Evolutionary conservation across 1,140 invertebrate genomes (phyloP), one percentile per base, ranked within the genome.

Genomic region (Diachasma alloeum): DNA sequence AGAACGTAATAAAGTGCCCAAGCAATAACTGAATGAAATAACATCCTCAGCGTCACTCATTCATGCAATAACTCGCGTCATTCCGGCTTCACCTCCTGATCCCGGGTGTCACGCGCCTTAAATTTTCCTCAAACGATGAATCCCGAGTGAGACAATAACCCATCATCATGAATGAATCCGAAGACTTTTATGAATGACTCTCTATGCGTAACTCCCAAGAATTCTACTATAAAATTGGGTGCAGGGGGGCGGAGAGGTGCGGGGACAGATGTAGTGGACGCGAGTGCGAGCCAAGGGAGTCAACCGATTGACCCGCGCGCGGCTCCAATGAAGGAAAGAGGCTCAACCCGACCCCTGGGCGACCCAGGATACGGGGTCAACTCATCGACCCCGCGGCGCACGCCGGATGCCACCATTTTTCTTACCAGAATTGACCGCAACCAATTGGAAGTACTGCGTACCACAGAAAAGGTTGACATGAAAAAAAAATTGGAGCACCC

Each of bases 391-490:
- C 75, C 82, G 71, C 76, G 84, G 84, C 83, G 85, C 81, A 78
- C 84, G 85, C 85, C 85, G 85, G 85, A 86, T 85, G 85, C 81
- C 83, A 86, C 76, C 78, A 83, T 86, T 84, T 86, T 83, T 86
- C 46, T 79, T 68, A 72, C 69, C 66, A 79, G 83, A 85, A 83
- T 85, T 85, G 84, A 84, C 82, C 77, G 75, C 31, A 68, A 72
- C 67, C 72, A 83, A 84, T 84, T 84, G 81, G 66, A 69, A 81
- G 42, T 66, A 46, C 69, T 37, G 75, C 46, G 68, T 42, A 74
- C 39, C 66, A 74, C 74, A 78, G 77, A 78, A 78, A 77, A 71
- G 42, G 26, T 1, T 44, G 10, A 70, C 10, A 37, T 46, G 24
- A 44, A 31, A 53, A 72, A 73, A 19, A 72, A 72, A 26, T 63